A percentile compares a stretch with the other conserved stretches of the same genome.
These are phyloP conservation scores for Strigamia transsilvanica DNA, from an alignment of 2,888 invertebrate genomes.

Conservation along the genomic window DNA sequence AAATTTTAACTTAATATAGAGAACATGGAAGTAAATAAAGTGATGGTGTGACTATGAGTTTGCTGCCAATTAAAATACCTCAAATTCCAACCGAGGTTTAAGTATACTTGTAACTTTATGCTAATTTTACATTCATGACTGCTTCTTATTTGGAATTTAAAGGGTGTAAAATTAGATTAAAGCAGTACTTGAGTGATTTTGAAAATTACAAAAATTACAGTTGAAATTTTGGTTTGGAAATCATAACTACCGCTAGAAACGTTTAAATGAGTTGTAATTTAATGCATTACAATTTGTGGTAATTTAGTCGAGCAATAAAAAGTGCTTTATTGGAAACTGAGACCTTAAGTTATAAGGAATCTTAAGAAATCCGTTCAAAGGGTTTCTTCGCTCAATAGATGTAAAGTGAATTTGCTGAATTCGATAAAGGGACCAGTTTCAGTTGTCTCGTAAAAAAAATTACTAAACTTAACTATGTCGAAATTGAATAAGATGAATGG, in stretches of 20 bases:
- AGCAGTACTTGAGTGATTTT: no score
- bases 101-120: not conserved
- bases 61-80: not conserved
- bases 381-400: not conserved
- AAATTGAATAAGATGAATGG: constrained; percentile 26
- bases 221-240: no score
- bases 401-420: not conserved
- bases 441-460: constrained; percentile 2
- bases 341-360: no score
- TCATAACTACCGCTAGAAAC: no score
- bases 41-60: not conserved
- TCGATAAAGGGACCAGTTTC: not conserved
- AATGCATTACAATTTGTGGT: no score
- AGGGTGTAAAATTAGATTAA: not conserved
- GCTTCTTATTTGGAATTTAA: not conserved
- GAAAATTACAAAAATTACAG: no score
- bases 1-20: not conserved
- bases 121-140: not conserved
- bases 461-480: not conserved
- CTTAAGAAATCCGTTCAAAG: no score
- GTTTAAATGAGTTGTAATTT: no score
- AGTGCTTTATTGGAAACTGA: no score
- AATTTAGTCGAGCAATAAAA: no score
- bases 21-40: not conserved
- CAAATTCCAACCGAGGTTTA: not conserved